A percentile compares a stretch with the other conserved stretches of the same genome.
Evolutionary conservation across 2,888 invertebrate genomes (phyloP).

Genomic region (Hyles lineata): DNA sequence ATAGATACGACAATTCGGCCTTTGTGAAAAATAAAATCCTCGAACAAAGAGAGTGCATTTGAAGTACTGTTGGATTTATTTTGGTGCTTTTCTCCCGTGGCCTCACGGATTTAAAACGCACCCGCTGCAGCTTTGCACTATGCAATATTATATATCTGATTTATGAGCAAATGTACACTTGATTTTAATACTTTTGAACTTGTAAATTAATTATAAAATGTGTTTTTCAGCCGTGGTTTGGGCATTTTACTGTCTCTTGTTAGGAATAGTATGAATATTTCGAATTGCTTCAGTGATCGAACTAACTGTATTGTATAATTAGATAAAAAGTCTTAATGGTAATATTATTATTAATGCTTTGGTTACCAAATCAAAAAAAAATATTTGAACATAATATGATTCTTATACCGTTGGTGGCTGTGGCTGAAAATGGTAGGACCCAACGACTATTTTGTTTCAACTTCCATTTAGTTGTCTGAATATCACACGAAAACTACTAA

Average conservation of each 20-base stretch:
- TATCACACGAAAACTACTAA: too few relatives aligned
- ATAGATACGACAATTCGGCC: slow-evolving; percentile 40
- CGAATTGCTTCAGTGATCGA: not conserved
- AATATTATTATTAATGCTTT: too few relatives aligned
- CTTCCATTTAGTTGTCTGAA: too few relatives aligned
- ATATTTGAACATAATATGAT: too few relatives aligned
- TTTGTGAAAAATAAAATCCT: slow-evolving; percentile 41
- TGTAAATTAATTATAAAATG: not conserved
- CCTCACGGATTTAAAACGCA: slow-evolving; percentile 27
- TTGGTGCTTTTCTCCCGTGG: slow-evolving; percentile 23
- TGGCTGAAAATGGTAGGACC: too few relatives aligned
- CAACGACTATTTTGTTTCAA: too few relatives aligned
- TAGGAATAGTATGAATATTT: not conserved
- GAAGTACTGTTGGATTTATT: slow-evolving; percentile 31
- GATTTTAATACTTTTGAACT: not conserved
- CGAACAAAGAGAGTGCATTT: slow-evolving; percentile 34
- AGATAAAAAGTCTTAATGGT: too few relatives aligned
- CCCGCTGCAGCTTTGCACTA: slow-evolving; percentile 30
- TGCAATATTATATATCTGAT: slow-evolving; percentile 34
- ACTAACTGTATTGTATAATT: too few relatives aligned
- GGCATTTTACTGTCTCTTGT: not conserved
- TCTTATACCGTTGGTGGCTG: too few relatives aligned
- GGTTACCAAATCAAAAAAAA: too few relatives aligned
- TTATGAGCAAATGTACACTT: slow-evolving; percentile 29
- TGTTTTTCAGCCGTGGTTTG: not conserved